Percentiles rank a stretch among this genome's conserved stretches.
These are phyloP conservation scores for Equus przewalskii DNA, from an alignment of 2,113 vertebrate species.

Conservation along the genomic window DNA sequence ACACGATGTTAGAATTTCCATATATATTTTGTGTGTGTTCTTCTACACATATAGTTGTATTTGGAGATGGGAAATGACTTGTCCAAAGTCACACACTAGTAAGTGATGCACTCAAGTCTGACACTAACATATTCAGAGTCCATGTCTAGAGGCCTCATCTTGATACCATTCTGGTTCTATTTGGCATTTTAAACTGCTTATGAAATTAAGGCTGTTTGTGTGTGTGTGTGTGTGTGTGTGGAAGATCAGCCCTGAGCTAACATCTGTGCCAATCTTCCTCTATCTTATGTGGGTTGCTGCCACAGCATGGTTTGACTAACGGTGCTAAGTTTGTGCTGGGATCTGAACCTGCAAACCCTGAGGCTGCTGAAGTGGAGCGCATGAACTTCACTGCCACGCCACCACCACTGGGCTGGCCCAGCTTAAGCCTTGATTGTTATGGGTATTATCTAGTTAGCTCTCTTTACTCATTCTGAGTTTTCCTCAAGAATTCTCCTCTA, in stretches of 20 bases:
- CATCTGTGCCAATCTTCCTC: too few relatives aligned
- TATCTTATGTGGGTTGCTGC: too few relatives aligned
- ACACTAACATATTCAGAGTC: background rate
- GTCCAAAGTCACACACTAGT: background rate
- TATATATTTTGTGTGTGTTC: background rate
- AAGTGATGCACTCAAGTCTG: background rate
- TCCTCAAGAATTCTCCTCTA: conserved; percentile 29
- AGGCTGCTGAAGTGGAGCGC: too few relatives aligned
- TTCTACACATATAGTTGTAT: background rate
- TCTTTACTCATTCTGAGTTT: background rate
- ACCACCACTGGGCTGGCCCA: too few relatives aligned
- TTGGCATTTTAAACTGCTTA: background rate
- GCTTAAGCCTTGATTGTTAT: background rate
- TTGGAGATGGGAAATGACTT: conserved; percentile 20
- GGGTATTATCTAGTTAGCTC: background rate
- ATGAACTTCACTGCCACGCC: too few relatives aligned
- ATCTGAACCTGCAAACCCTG: too few relatives aligned
- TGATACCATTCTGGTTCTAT: background rate
- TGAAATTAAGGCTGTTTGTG: background rate
- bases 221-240: too few relatives aligned
- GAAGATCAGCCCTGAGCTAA: too few relatives aligned
- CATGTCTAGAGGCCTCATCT: background rate
- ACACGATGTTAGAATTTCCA: background rate
- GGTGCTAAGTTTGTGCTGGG: too few relatives aligned
- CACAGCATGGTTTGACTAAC: too few relatives aligned